These are phyloP conservation scores for Eulithis testata DNA, from an alignment of 2,888 invertebrate species.

Conservation along the genomic window DNA sequence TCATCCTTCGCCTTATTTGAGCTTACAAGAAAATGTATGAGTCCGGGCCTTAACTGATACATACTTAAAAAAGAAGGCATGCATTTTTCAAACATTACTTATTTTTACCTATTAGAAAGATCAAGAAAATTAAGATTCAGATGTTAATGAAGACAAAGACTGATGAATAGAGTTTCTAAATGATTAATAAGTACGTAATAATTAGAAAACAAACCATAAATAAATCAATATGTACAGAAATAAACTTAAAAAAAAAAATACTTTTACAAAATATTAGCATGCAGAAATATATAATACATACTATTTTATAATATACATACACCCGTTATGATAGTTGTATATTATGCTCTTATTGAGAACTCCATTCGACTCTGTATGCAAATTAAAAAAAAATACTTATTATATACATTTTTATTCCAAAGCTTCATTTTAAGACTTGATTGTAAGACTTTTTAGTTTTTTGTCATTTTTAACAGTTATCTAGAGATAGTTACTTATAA, in stretches of 20 bases:
- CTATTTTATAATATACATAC: slow-evolving; percentile 72
- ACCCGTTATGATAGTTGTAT: slow-evolving; percentile 79
- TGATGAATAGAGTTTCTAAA: slow-evolving; percentile 12
- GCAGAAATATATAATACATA: slow-evolving; percentile 60
- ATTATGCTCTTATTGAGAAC: slow-evolving; percentile 77
- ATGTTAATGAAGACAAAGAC: slow-evolving; percentile 10
- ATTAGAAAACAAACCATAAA: background rate
- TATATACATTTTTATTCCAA: background rate
- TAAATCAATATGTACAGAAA: slow-evolving; percentile 3
- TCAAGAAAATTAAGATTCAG: slow-evolving; percentile 2
- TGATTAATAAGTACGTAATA: slow-evolving; percentile 6
- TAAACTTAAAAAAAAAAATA: slow-evolving; percentile 6
- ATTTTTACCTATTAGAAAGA: background rate
- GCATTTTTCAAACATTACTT: background rate
- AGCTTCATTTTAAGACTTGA: too few relatives aligned
- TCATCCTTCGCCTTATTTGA: slow-evolving; percentile 1
- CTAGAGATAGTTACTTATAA: too few relatives aligned
- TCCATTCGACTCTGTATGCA: slow-evolving; percentile 77
- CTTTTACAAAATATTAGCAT: slow-evolving; percentile 43
- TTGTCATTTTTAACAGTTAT: too few relatives aligned
- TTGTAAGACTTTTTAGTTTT: too few relatives aligned
- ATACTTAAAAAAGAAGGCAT: slow-evolving; percentile 6
- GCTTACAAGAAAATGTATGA: background rate
- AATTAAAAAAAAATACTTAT: slow-evolving; percentile 48
- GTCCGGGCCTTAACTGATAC: background rate